A percentile compares a stretch with the other conserved stretches of the same genome.
Evolutionary conservation across 2,113 vertebrate genomes (phyloP).

Genomic region (Notarius quadriscutis): DNA sequence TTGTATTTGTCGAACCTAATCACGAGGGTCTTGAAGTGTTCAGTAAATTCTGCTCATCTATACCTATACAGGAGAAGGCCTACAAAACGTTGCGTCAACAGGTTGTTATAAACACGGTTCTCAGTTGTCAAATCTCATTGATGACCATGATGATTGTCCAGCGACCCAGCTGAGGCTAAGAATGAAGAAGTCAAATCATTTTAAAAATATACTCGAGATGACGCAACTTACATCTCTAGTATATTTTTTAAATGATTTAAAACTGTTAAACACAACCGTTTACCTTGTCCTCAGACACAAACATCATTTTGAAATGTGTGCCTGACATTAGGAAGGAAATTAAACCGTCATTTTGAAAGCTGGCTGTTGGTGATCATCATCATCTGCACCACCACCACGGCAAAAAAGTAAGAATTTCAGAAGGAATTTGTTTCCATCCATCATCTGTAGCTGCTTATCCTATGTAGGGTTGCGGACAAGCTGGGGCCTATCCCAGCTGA

Average conservation of each 20-base stretch:
- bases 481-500: no score
- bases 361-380: slow-evolving; percentile 1
- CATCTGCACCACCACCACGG: neutral
- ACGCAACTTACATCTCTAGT: neutral
- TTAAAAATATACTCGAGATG: no score
- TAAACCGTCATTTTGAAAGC: neutral
- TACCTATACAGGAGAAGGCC: neutral
- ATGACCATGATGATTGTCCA: neutral
- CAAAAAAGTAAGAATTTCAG: neutral
- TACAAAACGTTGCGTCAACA: neutral
- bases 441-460: no score
- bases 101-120: neutral
- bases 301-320: no score
- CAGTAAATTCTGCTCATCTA: neutral
- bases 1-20: neutral
- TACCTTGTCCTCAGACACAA: neutral
- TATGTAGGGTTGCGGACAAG: no score
- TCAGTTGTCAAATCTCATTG: neutral
- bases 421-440: no score
- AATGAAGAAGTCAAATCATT: no score
- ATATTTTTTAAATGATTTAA: no score
- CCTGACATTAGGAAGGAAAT: neutral
- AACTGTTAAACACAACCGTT: neutral
- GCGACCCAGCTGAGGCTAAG: no score
- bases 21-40: neutral